A percentile compares a stretch with the other conserved stretches of the same genome.
Conservation (phyloP, 2,888 invertebrate genomes). For the Calameuta pallipes region DNA sequence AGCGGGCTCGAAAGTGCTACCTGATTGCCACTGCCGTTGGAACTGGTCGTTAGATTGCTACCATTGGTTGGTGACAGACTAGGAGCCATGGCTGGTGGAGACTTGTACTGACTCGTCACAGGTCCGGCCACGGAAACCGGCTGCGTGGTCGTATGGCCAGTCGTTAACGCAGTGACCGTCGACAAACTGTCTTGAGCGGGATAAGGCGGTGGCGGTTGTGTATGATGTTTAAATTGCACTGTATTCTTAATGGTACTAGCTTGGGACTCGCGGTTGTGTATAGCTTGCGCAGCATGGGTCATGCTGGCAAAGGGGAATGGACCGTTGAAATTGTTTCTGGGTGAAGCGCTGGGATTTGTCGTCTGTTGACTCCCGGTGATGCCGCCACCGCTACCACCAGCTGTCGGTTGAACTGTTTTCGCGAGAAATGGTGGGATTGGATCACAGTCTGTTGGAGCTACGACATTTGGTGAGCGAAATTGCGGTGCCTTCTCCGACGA, state of each 20-base stretch:
- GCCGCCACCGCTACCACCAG: constrained; percentile 45
- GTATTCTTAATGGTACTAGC: constrained; percentile 47
- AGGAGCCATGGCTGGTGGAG: constrained; percentile 50
- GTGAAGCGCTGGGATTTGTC: constrained; percentile 61
- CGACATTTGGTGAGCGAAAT: constrained; percentile 87
- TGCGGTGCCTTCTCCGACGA: constrained; percentile 66
- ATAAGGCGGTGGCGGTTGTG: constrained; percentile 67
- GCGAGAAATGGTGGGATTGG: constrained; percentile 63
- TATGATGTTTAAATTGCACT: constrained; percentile 58
- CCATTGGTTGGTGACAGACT: constrained; percentile 54
- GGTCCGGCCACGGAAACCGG: constrained; percentile 56
- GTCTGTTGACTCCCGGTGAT: constrained; percentile 48
- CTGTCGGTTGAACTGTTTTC: constrained; percentile 53
- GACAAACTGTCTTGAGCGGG: constrained; percentile 61
- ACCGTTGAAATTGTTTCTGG: constrained; percentile 69
- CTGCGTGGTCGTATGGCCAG: constrained; percentile 50
- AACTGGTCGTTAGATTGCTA: constrained; percentile 38
- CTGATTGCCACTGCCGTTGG: constrained; percentile 60
- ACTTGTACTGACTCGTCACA: constrained; percentile 52
- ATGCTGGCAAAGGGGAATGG: constrained; percentile 91
- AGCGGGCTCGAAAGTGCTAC: constrained; percentile 89
- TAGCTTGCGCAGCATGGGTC: constrained; percentile 86
- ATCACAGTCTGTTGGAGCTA: constrained; percentile 86
- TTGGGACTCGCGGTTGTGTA: constrained; percentile 76
- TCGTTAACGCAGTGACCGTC: constrained; percentile 57